These are phyloP conservation scores for Pyrrhosoma nymphula DNA, from an alignment of 2,888 invertebrate species.

Conservation along the genomic window DNA sequence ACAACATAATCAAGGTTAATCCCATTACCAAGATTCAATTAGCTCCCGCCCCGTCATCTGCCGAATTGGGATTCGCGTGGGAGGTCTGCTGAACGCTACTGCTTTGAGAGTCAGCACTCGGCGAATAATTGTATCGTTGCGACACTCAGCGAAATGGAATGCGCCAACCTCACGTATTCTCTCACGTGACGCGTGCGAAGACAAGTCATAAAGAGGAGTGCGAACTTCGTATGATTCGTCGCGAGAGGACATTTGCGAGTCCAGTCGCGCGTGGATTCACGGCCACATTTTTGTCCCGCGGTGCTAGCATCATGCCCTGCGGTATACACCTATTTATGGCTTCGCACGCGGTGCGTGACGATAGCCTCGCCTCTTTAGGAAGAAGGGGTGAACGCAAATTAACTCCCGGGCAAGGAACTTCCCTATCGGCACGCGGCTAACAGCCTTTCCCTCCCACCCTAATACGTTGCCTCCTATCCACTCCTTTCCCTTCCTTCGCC, in stretches of 20 bases:
- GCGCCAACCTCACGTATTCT: background rate
- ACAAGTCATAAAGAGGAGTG: background rate
- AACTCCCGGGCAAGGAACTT: background rate
- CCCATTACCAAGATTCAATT: background rate
- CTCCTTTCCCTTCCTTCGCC: background rate
- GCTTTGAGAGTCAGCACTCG: background rate
- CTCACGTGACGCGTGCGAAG: background rate
- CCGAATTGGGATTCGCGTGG: background rate
- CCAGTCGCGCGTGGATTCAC: background rate
- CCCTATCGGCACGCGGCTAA: background rate
- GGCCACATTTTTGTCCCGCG: background rate
- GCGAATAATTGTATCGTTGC: background rate
- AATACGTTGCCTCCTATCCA: background rate
- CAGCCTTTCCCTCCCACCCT: background rate
- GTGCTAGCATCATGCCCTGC: too few relatives aligned
- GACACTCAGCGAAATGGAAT: background rate
- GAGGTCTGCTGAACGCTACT: background rate
- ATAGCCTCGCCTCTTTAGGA: background rate
- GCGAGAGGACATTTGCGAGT: background rate
- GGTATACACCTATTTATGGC: too few relatives aligned
- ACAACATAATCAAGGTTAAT: too few relatives aligned
- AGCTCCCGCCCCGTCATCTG: background rate
- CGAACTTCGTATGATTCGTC: background rate
- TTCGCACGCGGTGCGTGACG: background rate
- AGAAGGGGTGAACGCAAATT: background rate